These are phyloP conservation scores for Deilephila porcellus DNA, from an alignment of 2,888 invertebrate genomes.

Conservation along the genomic window DNA sequence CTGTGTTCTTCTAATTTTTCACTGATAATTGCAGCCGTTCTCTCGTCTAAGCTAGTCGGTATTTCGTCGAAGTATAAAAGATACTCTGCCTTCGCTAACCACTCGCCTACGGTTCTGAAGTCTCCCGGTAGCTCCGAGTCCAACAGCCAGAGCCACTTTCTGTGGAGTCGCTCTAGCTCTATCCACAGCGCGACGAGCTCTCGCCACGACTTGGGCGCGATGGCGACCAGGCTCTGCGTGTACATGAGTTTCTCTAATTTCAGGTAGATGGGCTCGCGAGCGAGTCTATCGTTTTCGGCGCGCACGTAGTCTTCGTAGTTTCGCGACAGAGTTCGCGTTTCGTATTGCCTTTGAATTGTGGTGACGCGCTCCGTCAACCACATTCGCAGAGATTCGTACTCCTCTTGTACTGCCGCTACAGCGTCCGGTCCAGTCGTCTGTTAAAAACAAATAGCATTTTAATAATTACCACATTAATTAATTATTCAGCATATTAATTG, in stretches of 20 bases:
- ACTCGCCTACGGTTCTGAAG: conserved; percentile 93
- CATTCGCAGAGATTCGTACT: conserved; percentile 91
- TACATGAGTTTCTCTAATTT: conserved; percentile 92
- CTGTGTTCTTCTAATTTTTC: conserved; percentile 95
- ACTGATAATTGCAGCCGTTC: conserved; percentile 94
- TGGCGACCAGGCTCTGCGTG: conserved; percentile 91
- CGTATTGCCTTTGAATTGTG: conserved; percentile 90
- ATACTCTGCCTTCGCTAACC: conserved; percentile 95
- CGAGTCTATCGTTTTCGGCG: conserved; percentile 91
- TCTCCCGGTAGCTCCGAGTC: conserved; percentile 94
- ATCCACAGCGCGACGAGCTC: conserved; percentile 93
- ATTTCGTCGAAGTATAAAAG: conserved; percentile 92
- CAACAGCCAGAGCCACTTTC: conserved; percentile 95
- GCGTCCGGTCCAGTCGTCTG: conserved; percentile 89
- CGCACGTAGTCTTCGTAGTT: conserved; percentile 92
- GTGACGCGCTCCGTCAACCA: conserved; percentile 93
- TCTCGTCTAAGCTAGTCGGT: conserved; percentile 93
- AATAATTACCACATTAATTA: background rate
- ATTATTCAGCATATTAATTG: background rate
- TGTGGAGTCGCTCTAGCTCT: conserved; percentile 90
- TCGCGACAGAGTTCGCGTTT: conserved; percentile 89
- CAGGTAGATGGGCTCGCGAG: conserved; percentile 88
- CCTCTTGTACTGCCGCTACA: conserved; percentile 91
- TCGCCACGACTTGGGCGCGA: conserved; percentile 94
- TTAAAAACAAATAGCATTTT: conserved; percentile 31